Evolutionary conservation across 2,797 vertebrate species (phyloP).

Genomic region (Tokudaia tokunoshimensis): DNA sequence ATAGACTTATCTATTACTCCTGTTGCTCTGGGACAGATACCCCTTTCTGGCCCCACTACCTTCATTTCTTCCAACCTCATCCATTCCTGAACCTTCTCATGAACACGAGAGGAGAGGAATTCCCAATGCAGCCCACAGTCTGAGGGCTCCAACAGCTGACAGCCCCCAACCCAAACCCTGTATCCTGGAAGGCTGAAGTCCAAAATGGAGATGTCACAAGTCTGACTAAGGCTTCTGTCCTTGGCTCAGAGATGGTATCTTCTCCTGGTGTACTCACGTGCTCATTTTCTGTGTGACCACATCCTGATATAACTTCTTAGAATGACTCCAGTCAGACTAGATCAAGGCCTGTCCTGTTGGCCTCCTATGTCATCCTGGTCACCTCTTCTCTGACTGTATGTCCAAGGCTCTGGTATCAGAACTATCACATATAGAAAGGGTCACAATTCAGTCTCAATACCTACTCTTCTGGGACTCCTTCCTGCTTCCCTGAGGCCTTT

Average conservation of each 20-base stretch:
- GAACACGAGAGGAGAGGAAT: neutral
- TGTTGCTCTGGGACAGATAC: neutral
- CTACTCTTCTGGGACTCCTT: neutral
- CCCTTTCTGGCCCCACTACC: neutral
- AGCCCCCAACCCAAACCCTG: rapidly evolving
- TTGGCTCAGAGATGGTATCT: neutral
- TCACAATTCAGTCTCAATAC: too few species aligned
- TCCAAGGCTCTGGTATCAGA: neutral
- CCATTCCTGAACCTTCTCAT: neutral
- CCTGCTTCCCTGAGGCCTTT: neutral
- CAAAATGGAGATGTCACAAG: neutral
- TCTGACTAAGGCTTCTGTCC: neutral
- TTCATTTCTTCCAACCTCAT: neutral
- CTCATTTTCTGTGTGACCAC: neutral
- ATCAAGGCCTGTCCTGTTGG: neutral
- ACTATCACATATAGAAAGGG: too few species aligned
- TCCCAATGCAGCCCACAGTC: too few species aligned
- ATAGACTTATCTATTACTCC: neutral
- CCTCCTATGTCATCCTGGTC: neutral
- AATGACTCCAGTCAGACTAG: neutral
- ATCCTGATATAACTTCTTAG: neutral
- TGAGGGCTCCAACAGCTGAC: neutral
- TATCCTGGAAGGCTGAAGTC: neutral
- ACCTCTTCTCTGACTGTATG: neutral
- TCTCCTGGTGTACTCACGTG: too few species aligned